These are phyloP conservation scores for Thelaira solivaga DNA, from an alignment of 2,888 invertebrate genomes.

Conservation along the genomic window DNA sequence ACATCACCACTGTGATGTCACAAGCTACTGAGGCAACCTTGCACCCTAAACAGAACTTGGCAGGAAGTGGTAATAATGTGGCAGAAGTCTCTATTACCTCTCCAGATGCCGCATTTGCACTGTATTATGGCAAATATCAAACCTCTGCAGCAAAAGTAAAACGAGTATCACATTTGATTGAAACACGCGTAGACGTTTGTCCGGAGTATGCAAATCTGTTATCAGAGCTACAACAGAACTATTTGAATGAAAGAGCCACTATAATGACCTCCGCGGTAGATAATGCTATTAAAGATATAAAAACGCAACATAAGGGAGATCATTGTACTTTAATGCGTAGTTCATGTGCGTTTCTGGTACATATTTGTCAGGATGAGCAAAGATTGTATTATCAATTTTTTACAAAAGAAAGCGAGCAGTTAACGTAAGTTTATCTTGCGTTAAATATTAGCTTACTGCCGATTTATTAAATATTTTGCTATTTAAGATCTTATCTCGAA, in stretches of 20 bases:
- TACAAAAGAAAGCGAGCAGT: slow-evolving; percentile 81
- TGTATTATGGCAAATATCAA: slow-evolving; percentile 96
- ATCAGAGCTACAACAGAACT: slow-evolving; percentile 89
- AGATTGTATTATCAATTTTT: slow-evolving; percentile 95
- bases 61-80: slow-evolving; percentile 33
- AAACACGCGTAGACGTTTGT: slow-evolving; percentile 84
- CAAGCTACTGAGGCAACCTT: slow-evolving; percentile 88
- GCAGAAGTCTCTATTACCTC: slow-evolving; percentile 72
- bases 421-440: slow-evolving; percentile 79
- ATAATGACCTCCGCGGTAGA: slow-evolving; percentile 85
- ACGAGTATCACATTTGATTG: slow-evolving; percentile 88
- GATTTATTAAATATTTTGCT: slow-evolving; percentile 7
- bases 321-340: slow-evolving; percentile 91
- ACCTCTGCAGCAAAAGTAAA: slow-evolving; percentile 91
- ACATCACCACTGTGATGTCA: slow-evolving; percentile 86
- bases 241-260: slow-evolving; percentile 84
- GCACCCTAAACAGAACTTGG: slow-evolving; percentile 72
- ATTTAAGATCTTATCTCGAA: slow-evolving; percentile 85
- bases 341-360: slow-evolving; percentile 92
- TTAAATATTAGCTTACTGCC: neutral
- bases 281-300: slow-evolving; percentile 83
- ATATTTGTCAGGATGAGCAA: slow-evolving; percentile 96
- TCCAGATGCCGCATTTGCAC: slow-evolving; percentile 85
- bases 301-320: slow-evolving; percentile 82
- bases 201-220: slow-evolving; percentile 86